Percentiles rank a stretch among this genome's conserved stretches.
These are phyloP conservation scores for Dendrolimus pini DNA, from an alignment of 2,888 invertebrate genomes.

Conservation along the genomic window DNA sequence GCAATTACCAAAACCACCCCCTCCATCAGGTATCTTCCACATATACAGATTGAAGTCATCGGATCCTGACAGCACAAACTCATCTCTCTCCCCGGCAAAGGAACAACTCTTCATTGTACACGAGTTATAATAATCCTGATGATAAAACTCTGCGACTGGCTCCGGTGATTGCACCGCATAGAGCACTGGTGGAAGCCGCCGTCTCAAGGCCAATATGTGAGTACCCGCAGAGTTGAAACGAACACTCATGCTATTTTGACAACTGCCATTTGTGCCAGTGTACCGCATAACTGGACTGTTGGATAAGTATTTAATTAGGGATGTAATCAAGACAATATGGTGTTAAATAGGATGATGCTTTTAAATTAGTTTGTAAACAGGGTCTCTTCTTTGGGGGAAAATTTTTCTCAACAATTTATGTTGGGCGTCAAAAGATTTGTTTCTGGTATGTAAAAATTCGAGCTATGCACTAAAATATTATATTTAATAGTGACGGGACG, in stretches of 20 bases:
- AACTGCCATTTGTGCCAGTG: slow-evolving; percentile 75
- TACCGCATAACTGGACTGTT: slow-evolving; percentile 83
- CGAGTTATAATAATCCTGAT: slow-evolving; percentile 94
- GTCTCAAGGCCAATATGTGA: slow-evolving; percentile 86
- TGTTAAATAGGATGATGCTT: no score
- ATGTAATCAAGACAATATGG: no score
- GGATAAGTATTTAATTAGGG: slow-evolving; percentile 3
- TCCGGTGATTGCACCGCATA: slow-evolving; percentile 82
- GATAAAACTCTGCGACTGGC: slow-evolving; percentile 91
- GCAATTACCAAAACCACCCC: slow-evolving; percentile 51
- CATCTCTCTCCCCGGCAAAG: slow-evolving; percentile 93
- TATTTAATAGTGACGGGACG: no score
- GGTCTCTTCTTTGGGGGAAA: no score
- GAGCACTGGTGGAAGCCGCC: slow-evolving; percentile 91
- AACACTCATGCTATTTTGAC: slow-evolving; percentile 92
- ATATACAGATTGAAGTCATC: slow-evolving; percentile 97
- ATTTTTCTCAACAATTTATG: no score
- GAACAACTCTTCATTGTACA: slow-evolving; percentile 98
- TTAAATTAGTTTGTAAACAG: no score
- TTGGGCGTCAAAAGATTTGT: no score
- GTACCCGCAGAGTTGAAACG: slow-evolving; percentile 90
- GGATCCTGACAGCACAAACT: slow-evolving; percentile 94
- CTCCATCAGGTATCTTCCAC: slow-evolving; percentile 90
- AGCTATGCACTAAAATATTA: no score
- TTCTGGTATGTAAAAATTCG: no score